These are phyloP conservation scores for Hoplostethus mediterraneus DNA, from an alignment of 2,797 vertebrate species.

Conservation along the genomic window DNA sequence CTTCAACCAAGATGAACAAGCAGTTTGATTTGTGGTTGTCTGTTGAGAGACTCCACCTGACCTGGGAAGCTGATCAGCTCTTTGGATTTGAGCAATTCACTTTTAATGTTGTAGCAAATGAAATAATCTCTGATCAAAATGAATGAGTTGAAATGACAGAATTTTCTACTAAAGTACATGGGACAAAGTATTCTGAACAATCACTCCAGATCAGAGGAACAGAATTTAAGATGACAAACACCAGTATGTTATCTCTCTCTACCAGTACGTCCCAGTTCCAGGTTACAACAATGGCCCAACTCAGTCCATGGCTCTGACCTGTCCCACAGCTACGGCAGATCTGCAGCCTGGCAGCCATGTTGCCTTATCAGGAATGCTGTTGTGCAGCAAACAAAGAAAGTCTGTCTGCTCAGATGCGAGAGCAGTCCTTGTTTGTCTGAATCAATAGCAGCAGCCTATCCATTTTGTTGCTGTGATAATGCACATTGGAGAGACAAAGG, in stretches of 20 bases:
- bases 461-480: not conserved
- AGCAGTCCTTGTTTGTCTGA: not conserved
- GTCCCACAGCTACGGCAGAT: not conserved
- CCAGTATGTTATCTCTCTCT: no score
- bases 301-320: not conserved
- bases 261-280: not conserved
- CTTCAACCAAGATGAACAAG: slow-evolving; percentile 8
- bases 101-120: slow-evolving; percentile 50
- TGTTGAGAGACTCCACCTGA: slow-evolving; percentile 20
- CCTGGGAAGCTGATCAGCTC: slow-evolving; percentile 45
- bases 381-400: not conserved
- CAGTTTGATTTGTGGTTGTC: slow-evolving; percentile 8
- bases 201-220: not conserved
- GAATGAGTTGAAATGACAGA: slow-evolving; percentile 27
- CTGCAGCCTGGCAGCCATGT: not conserved
- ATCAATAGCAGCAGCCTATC: not conserved
- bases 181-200: slow-evolving; percentile 13
- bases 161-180: slow-evolving; percentile 35
- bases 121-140: slow-evolving; percentile 51
- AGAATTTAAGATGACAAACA: slow-evolving; percentile 21
- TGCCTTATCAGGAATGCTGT: not conserved
- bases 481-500: not conserved
- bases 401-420: not conserved
- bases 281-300: not conserved
- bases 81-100: slow-evolving; percentile 47